These are phyloP conservation scores for Drosophila elegans DNA, from an alignment of 1,140 invertebrate species.

Conservation along the genomic window DNA sequence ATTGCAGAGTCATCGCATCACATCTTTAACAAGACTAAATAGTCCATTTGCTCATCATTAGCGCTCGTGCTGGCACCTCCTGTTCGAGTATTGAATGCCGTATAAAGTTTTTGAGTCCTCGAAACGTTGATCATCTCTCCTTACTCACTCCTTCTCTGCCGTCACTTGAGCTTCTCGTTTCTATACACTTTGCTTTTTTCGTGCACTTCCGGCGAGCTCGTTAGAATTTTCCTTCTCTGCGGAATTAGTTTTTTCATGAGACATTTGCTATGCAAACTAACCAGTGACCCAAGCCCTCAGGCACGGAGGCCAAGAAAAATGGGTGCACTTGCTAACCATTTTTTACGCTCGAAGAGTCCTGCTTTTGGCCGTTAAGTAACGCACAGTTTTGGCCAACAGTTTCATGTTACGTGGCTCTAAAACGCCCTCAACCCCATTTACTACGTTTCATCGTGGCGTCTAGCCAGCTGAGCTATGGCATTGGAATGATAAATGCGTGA, in stretches of 20 bases:
- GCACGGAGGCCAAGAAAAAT: conserved; percentile 52
- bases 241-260: conserved; percentile 46
- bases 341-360: conserved; percentile 32
- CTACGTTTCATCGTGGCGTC: conserved; percentile 1
- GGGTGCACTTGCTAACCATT: conserved; percentile 60
- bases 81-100: conserved; percentile 46
- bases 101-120: conserved; percentile 39
- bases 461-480: conserved; percentile 13
- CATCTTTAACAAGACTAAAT: conserved; percentile 51
- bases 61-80: conserved; percentile 6
- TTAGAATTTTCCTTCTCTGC: conserved; percentile 42
- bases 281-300: conserved; percentile 24
- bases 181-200: neutral
- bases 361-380: conserved; percentile 65
- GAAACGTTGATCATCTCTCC: conserved; percentile 14
- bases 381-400: conserved; percentile 25
- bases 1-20: conserved; percentile 39
- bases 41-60: conserved; percentile 62
- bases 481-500: conserved; percentile 62
- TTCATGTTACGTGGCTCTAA: conserved; percentile 7
- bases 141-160: neutral
- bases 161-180: conserved; percentile 39
- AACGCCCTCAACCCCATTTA: conserved; percentile 8
- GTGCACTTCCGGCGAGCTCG: conserved; percentile 64
- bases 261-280: conserved; percentile 69